Conservation (phyloP, 2,797 vertebrate genomes). For the Sebastes itinus region DNA sequence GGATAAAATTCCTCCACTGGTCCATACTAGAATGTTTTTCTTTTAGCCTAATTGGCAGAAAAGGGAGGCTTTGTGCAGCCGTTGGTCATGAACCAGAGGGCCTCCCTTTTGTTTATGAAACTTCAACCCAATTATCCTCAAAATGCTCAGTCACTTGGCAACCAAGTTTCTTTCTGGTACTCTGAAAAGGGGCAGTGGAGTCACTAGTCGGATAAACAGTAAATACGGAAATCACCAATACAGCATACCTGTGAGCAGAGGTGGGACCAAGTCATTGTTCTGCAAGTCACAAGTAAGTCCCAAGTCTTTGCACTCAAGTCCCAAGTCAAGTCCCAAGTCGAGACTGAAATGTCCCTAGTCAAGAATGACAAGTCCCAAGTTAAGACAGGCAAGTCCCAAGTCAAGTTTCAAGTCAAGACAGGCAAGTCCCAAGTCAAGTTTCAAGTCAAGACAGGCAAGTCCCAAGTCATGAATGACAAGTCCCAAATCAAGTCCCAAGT, state of each 20-base stretch:
- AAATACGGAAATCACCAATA: not conserved
- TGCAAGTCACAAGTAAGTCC: no score
- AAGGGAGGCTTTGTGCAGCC: slow-evolving; percentile 55
- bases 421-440: no score
- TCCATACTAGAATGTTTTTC: not conserved
- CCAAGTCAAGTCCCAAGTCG: no score
- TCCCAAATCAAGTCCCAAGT: no score
- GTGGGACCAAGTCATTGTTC: no score
- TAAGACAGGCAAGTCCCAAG: no score
- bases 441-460: no score
- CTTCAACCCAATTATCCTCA: slow-evolving; percentile 66
- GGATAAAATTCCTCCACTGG: slow-evolving; percentile 4
- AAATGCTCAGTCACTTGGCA: slow-evolving; percentile 44
- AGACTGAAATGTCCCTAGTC: no score
- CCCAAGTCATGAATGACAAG: no score
- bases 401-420: no score
- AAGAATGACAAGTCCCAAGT: no score
- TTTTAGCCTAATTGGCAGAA: slow-evolving; percentile 59
- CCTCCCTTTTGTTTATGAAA: slow-evolving; percentile 55
- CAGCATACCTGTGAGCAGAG: not conserved
- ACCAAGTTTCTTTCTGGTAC: not conserved
- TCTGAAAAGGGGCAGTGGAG: not conserved
- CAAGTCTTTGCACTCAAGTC: no score
- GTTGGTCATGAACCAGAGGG: slow-evolving; percentile 53
- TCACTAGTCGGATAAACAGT: not conserved